Evolutionary conservation across 2,797 vertebrate species (phyloP), one percentile per base, ranked within the genome.

Genomic region (Lophotriccus pileatus): DNA sequence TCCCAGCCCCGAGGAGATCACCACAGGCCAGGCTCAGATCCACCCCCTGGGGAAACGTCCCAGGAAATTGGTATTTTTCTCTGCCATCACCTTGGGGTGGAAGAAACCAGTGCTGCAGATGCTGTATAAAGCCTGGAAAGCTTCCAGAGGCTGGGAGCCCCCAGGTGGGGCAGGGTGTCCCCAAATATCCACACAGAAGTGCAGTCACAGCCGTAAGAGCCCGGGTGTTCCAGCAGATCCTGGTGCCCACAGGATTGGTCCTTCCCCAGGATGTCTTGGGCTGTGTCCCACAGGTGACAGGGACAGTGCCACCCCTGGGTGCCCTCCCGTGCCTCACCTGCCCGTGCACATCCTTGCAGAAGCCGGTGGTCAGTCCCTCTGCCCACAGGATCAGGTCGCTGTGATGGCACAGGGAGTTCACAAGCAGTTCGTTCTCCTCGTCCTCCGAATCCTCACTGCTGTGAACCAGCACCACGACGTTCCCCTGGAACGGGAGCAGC

Each of bases 321-420:
- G n/a, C 70, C 17, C 24, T 32, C 39, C 49, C 3, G 1, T 15
- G 34, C 20, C 1, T 75, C 86, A 99, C 99, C 99, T 99, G 98
- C 22, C 99, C 99, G 0, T 99, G 99, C 25, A 99, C 98, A 18
- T 99, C 99, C 96, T 97, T 99, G 97, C 99, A 99, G 98, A 98
- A 99, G 32, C 99, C 99, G 0, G 99, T 99, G 17, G 96, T 97
- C 82, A 99, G 98, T 39, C 99, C 99, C 96, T 99, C 98, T 2
- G 98, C 98, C 72, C 98, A 97, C 56, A 99, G 98, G 62, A 98
- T 91, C 91, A 99, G 97, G 91, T 97, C 97, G 53, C 98, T 98
- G 96, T 99, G 99, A 95, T 99, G 99, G 21, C 97, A 97, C 58
- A 99, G 92, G 32, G 98, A 98, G 58, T 92, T 98, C 83, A 98